Evolutionary conservation across 2,113 vertebrate genomes (phyloP), one percentile per base, ranked within the genome.

Genomic region (Toxostoma redivivum): DNA sequence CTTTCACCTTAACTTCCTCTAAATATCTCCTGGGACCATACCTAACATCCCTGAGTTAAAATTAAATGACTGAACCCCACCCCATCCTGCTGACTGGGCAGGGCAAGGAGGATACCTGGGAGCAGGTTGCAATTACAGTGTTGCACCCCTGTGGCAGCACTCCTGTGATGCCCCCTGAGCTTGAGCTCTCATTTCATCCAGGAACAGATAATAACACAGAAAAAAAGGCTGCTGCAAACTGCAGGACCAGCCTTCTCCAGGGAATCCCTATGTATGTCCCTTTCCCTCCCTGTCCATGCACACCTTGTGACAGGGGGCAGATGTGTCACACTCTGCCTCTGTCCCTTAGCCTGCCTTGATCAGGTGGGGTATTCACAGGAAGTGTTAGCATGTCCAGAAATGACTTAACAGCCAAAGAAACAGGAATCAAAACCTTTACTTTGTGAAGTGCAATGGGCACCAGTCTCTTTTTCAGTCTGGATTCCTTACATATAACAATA

Each of bases 241-340:
- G 1, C n/a, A 70, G 54, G 4, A 54, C 4, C 25, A 77, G 28
- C 47, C 24, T 48, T 9, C 19, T 48, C 15, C 31, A 18, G 25
- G 40, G 33, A 66, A 14, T 30, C 5, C 4, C 16, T 16, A 0
- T 2, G 14, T 2, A 4, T 12, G 40, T 30, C 48, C 21, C 16
- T n/a, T 33, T 8, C 20, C 50, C 35, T 53, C 2, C 7, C 31
- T 30, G n/a, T 5, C 48, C 17, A 0, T 1, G 3, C 5, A 17
- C 2, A 0, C 0, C 0, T 0, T 25, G 74, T 5, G 65, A 19
- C 0, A 1, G 31, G 37, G 10, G 58, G 70, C 40, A 40, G 37
- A 10, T 0, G 0, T 21, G 38, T 4, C 4, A 51, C 27, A 60
- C 50, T 1, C 24, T 60, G 28, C 30, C 10, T 28, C 5, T 17